Conservation (phyloP, 2,113 vertebrate species). For the Mionectes macconnelli region DNA sequence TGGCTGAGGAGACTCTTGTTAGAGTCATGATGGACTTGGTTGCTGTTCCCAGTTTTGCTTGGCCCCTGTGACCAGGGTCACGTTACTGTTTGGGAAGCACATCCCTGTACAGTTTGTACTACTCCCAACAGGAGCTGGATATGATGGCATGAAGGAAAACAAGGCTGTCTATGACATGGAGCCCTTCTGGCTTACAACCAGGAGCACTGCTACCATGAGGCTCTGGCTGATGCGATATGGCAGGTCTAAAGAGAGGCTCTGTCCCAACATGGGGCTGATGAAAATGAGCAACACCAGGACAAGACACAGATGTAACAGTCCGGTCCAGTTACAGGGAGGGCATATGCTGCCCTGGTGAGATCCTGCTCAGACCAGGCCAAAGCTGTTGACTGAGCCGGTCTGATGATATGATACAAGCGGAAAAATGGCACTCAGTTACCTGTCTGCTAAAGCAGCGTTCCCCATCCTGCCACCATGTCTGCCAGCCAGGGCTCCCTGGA, state of each 20-base stretch:
- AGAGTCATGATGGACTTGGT: not conserved
- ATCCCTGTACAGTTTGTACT: not conserved
- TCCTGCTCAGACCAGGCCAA: not conserved
- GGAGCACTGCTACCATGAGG: not conserved
- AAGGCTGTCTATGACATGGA: not conserved
- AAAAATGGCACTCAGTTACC: not conserved
- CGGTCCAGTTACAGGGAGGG: not conserved
- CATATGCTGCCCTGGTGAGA: not conserved
- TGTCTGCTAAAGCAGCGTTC: not conserved
- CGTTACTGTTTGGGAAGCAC: not conserved
- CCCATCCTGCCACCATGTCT: not conserved
- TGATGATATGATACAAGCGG: not conserved
- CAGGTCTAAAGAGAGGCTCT: not conserved
- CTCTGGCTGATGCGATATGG: not conserved
- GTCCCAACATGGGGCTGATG: accelerated
- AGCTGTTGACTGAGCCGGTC: not conserved
- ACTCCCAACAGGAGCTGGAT: not conserved
- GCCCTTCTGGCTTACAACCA: not conserved
- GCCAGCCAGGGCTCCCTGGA: not conserved
- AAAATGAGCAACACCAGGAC: not conserved
- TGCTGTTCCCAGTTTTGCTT: not conserved
- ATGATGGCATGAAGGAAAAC: not conserved
- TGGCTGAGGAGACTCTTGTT: not conserved
- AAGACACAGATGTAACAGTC: accelerated
- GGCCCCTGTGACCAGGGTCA: no score